phyloP scores from a whole-genome alignment of 30 jellyfish, hydroid and myxozoan species.

The Rhopilema esculentum region DNA sequence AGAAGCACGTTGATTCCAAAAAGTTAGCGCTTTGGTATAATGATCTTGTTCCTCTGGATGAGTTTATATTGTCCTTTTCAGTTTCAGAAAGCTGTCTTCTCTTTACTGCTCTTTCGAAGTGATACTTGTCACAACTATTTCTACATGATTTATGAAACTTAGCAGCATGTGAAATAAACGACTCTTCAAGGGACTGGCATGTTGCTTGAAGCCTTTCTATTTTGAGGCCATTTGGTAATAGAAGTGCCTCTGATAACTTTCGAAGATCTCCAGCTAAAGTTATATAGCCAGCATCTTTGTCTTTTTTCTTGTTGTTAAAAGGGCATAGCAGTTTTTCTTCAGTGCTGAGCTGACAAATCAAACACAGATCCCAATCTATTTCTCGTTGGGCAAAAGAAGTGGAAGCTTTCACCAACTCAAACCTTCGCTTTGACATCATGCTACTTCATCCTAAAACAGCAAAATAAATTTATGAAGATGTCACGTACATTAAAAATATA shows the following conservation, averaged over 20 bases:
- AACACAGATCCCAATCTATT: neutral
- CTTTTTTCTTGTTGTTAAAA: slow-evolving; percentile 9
- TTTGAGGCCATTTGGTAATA: slow-evolving; percentile 1
- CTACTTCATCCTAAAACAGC: neutral
- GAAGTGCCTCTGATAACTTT: slow-evolving; percentile 1
- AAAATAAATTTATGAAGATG: neutral
- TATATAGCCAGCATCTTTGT: slow-evolving; percentile 10
- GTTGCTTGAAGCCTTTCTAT: neutral
- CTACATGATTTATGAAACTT: slow-evolving; percentile 45
- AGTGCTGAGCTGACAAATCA: slow-evolving; percentile 10
- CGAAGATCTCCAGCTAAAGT: slow-evolving; percentile 20
- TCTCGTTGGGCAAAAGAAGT: neutral
- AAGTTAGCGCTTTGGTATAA: slow-evolving; percentile 9
- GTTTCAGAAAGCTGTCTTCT: slow-evolving; percentile 14
- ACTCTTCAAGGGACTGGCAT: slow-evolving; percentile 15
- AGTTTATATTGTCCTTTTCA: neutral
- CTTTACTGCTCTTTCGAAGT: slow-evolving; percentile 13
- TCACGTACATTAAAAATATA: neutral
- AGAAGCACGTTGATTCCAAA: slow-evolving; percentile 19
- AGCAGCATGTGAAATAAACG: slow-evolving; percentile 25
- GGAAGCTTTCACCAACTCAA: slow-evolving; percentile 27
- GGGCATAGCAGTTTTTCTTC: slow-evolving; percentile 31
- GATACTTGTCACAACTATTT: slow-evolving; percentile 6
- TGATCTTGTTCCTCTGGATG: slow-evolving; percentile 16
- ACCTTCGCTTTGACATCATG: slow-evolving; percentile 10